Evolutionary conservation across 2,797 vertebrate species (phyloP).

Genomic region (Peromyscus eremicus): DNA sequence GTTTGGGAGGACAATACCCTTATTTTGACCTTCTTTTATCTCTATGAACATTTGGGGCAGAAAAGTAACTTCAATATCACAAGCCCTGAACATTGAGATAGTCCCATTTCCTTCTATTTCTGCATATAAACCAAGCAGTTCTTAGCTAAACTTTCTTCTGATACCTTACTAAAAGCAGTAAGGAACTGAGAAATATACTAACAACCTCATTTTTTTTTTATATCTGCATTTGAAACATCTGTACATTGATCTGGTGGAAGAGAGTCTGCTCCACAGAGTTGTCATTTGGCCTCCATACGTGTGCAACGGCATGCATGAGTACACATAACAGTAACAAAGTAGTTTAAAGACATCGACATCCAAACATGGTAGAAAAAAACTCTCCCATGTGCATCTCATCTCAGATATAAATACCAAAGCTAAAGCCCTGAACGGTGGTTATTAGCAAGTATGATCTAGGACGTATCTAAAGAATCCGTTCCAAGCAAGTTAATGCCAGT

Average conservation of each 20-base stretch:
- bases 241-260: background rate
- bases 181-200: background rate
- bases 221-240: background rate
- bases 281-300: background rate
- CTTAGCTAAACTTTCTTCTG: background rate
- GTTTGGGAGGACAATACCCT: background rate
- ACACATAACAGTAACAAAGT: background rate
- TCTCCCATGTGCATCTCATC: background rate
- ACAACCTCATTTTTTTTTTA: background rate
- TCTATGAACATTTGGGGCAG: constrained; percentile 8
- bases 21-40: background rate
- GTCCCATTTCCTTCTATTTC: constrained; percentile 33
- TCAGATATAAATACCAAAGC: background rate
- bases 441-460: background rate
- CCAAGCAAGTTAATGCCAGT: background rate
- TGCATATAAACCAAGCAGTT: background rate
- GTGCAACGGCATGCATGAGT: background rate
- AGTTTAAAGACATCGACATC: background rate
- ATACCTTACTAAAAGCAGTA: constrained; percentile 18
- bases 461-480: background rate
- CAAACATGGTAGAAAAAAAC: background rate
- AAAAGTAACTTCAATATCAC: background rate
- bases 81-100: background rate
- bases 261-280: background rate
- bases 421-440: background rate